Conservation (phyloP, 2,113 vertebrate genomes). For the Tylochromis polylepis region DNA sequence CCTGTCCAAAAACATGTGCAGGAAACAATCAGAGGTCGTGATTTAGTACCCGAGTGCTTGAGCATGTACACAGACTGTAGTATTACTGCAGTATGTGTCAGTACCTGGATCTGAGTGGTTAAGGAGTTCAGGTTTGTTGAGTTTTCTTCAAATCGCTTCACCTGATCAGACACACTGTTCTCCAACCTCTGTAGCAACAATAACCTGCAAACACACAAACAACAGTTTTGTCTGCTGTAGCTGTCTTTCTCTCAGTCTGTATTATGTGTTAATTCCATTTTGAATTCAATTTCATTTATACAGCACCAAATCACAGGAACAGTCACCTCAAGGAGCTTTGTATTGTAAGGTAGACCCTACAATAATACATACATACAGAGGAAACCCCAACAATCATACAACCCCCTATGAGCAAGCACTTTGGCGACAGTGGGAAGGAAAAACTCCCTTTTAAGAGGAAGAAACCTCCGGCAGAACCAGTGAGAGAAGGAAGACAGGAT, state of each 20-base stretch:
- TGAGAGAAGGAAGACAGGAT: neutral
- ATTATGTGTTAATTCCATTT: neutral
- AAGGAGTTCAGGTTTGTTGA: conserved; percentile 14
- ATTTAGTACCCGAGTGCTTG: neutral
- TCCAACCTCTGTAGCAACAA: conserved; percentile 75
- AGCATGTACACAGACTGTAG: neutral
- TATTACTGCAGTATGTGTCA: neutral
- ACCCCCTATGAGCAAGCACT: neutral
- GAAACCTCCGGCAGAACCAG: neutral
- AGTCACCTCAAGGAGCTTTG: neutral
- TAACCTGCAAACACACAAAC: conserved; percentile 62
- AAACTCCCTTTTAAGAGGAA: neutral
- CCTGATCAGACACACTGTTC: conserved; percentile 68
- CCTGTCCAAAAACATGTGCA: too few relatives aligned
- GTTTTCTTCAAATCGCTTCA: conserved; percentile 74
- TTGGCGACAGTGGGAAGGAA: neutral
- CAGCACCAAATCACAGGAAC: too few relatives aligned
- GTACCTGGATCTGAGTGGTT: conserved; percentile 37
- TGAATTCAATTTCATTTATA: neutral
- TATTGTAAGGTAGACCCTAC: neutral
- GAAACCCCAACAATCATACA: neutral
- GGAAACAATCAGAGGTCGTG: neutral
- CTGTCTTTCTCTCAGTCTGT: neutral
- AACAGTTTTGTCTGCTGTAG: neutral
- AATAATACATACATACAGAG: neutral